Base-by-base conservation (phyloP, 2,113 vertebrate genomes). In the Leptosomus discolor region DNA sequence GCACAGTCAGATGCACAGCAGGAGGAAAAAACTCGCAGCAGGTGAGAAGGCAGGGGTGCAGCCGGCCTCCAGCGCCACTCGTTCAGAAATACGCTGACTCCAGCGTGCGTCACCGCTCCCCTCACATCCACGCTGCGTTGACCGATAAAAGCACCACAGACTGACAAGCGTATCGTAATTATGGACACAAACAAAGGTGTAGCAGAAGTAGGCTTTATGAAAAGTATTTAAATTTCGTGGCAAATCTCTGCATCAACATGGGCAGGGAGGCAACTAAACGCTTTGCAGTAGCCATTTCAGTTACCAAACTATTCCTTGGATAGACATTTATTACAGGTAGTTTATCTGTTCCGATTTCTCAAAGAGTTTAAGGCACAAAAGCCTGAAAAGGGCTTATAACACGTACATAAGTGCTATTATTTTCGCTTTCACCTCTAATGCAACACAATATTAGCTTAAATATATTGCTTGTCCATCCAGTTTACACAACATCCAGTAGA, bases 281-380 rank as follows among this genome's bases (percentile, higher is more conserved):
- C 86, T 91, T 48, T 37, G 89, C 70, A 79, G 50, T 3, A 73
- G 87, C 94, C 78, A 58, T 85, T 95, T 89, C 93, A 97, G 94
- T 88, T 77, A 76, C 91, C 89, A 56, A 91, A 87, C 46, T 51
- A 37, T 37, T 94, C 54, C 87, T 80, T 57, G 86, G 92, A 70
- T 21, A 95, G 94, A 87, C 61, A 53, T 95, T 91, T 96, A 91
- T 94, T 97, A 89, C 91, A 96, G 91, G 93, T 94, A 96, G 92
- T 92, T 94, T 45, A 23, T 95, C 91, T 83, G 84, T 37, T 95
- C 63, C 89, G 94, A 61, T 82, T 92, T 95, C 39, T 75, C 65
- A 29, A 92, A 84, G 88, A 94, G 48, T 92, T 95, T 97, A 97
- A 96, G 97, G 96, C 96, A 96, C 95, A 79, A 79, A 96, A 97